Percentiles rank a stretch among this genome's conserved stretches.
phyloP scores from a whole-genome alignment of 2,888 invertebrate species.

The Corythucha ciliata region DNA sequence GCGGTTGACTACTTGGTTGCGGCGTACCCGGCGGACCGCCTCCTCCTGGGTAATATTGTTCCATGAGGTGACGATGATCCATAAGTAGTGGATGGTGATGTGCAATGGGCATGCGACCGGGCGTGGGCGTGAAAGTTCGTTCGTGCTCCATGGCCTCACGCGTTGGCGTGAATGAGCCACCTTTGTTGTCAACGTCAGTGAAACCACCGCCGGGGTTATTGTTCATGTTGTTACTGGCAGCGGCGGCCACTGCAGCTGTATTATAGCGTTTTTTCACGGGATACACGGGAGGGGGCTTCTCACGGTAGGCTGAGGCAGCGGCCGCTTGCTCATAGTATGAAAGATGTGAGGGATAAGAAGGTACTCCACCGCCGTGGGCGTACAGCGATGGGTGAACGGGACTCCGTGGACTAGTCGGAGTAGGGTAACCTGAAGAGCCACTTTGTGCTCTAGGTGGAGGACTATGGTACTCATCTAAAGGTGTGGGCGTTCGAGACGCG shows the following conservation, averaged over 20 bases:
- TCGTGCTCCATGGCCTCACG: slow-evolving; percentile 35
- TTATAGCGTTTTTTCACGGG: slow-evolving; percentile 58
- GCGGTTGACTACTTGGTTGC: too few relatives aligned
- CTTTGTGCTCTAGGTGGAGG: slow-evolving; percentile 12
- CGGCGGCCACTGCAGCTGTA: too few relatives aligned
- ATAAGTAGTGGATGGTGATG: slow-evolving; percentile 30
- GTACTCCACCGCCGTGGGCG: slow-evolving; percentile 26
- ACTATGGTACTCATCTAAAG: slow-evolving; percentile 20
- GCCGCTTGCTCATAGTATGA: slow-evolving; percentile 40
- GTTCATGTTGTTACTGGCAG: slow-evolving; percentile 47
- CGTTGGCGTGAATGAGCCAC: slow-evolving; percentile 35
- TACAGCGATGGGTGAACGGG: too few relatives aligned
- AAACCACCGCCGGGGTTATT: slow-evolving; percentile 22
- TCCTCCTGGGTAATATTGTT: too few relatives aligned
- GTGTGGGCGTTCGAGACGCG: too few relatives aligned
- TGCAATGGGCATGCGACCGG: slow-evolving; percentile 34
- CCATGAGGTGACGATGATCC: slow-evolving; percentile 24
- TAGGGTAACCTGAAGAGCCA: slow-evolving; percentile 13
- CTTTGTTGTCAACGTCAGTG: slow-evolving; percentile 22
- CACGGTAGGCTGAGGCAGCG: slow-evolving; percentile 41
- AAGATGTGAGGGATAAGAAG: slow-evolving; percentile 47
- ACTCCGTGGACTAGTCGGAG: slow-evolving; percentile 4
- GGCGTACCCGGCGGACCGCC: too few relatives aligned
- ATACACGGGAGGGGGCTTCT: slow-evolving; percentile 41
- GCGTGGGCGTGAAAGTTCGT: slow-evolving; percentile 35